phyloP scores from a whole-genome alignment of 2,113 vertebrate species.

The Eurypyga helias region DNA sequence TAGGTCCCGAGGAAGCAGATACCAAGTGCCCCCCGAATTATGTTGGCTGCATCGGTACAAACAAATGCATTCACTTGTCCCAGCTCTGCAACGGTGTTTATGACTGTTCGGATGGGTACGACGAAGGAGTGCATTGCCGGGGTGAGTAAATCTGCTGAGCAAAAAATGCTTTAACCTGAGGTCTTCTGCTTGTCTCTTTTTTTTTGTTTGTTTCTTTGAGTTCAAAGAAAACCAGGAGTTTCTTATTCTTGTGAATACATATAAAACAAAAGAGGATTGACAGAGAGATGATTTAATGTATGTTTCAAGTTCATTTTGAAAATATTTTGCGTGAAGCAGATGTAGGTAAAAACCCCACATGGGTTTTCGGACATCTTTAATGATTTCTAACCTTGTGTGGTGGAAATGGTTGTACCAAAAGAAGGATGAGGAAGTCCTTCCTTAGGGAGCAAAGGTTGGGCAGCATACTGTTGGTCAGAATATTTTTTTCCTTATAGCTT shows the following conservation, averaged over 20 bases:
- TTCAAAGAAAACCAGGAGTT: neutral
- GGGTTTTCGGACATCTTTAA: neutral
- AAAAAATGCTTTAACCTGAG: neutral
- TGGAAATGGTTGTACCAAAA: neutral
- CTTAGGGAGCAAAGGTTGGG: neutral
- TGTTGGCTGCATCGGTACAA: slow-evolving; percentile 86
- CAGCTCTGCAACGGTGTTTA: slow-evolving; percentile 90
- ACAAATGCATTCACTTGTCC: slow-evolving; percentile 91
- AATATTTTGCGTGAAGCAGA: neutral
- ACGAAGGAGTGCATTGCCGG: slow-evolving; percentile 93
- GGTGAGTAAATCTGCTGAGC: slow-evolving; percentile 79
- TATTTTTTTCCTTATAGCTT: neutral
- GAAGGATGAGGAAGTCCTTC: neutral
- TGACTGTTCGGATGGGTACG: slow-evolving; percentile 91
- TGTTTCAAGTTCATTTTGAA: neutral
- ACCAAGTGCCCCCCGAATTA: slow-evolving; percentile 89
- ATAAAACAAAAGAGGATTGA: neutral
- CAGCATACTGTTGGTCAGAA: neutral
- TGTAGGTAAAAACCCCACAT: neutral
- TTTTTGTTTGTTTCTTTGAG: no score
- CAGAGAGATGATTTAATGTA: neutral
- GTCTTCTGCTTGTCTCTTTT: neutral
- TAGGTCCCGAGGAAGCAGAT: slow-evolving; percentile 85
- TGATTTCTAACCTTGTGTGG: neutral
- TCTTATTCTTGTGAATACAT: neutral